Conservation (phyloP, 2,113 vertebrate genomes). For the Dipodomys ordii region DNA sequence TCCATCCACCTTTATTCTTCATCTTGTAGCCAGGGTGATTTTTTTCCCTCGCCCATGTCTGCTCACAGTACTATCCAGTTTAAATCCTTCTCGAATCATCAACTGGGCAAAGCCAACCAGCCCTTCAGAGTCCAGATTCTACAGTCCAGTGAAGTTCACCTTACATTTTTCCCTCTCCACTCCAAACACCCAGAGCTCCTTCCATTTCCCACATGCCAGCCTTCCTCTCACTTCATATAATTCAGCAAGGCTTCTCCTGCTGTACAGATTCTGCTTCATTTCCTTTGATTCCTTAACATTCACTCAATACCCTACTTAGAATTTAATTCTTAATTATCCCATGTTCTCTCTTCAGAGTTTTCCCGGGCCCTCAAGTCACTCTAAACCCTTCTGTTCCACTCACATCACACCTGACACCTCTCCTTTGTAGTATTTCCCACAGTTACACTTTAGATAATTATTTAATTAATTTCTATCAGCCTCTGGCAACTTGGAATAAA, state of each 20-base stretch:
- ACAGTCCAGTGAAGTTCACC: no score
- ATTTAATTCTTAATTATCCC: not conserved
- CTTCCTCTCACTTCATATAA: not conserved
- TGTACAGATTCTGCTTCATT: not conserved
- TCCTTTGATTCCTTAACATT: not conserved
- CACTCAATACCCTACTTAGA: not conserved
- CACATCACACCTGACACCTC: not conserved
- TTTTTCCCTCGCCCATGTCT: not conserved
- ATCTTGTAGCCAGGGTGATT: not conserved
- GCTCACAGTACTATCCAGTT: not conserved
- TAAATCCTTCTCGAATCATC: not conserved
- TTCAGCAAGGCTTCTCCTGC: not conserved
- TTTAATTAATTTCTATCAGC: not conserved
- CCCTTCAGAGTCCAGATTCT: not conserved
- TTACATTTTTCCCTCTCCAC: not conserved
- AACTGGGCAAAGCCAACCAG: not conserved
- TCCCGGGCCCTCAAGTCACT: not conserved
- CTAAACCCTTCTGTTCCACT: not conserved
- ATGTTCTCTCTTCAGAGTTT: not conserved
- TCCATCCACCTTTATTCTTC: not conserved
- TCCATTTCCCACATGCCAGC: not conserved
- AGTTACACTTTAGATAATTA: not conserved
- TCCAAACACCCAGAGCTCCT: not conserved
- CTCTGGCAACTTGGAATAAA: not conserved
- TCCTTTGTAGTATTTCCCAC: slow-evolving; percentile 2